Conservation (phyloP, 2,888 invertebrate genomes). For the Marronus borbonicus region DNA sequence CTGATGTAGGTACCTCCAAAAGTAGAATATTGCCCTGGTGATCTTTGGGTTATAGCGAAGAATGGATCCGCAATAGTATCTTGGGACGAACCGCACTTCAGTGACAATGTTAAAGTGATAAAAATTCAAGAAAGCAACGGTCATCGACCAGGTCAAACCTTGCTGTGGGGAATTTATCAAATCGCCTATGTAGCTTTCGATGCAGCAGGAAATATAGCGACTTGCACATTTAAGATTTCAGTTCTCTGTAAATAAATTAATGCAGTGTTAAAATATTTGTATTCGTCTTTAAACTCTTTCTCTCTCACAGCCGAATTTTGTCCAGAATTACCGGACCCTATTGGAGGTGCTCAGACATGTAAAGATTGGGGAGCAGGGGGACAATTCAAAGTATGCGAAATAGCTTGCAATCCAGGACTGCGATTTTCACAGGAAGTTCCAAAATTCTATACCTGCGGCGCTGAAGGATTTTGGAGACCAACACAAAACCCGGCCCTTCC, state of each 20-base stretch:
- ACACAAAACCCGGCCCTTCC: constrained; percentile 85
- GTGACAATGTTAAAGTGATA: constrained; percentile 88
- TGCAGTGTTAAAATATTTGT: background rate
- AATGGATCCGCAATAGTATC: constrained; percentile 92
- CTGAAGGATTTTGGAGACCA: constrained; percentile 98
- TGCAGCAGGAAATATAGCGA: constrained; percentile 91
- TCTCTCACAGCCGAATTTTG: constrained; percentile 86
- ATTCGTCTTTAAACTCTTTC: constrained; percentile 54
- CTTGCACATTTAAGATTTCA: constrained; percentile 93
- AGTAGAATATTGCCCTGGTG: constrained; percentile 93
- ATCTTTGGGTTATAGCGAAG: constrained; percentile 93
- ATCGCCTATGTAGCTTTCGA: constrained; percentile 96
- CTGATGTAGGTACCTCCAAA: constrained; percentile 79
- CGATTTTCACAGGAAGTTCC: constrained; percentile 95
- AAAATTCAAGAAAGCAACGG: constrained; percentile 88
- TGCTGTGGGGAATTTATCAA: constrained; percentile 93
- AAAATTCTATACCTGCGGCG: constrained; percentile 97
- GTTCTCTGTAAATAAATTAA: constrained; percentile 80
- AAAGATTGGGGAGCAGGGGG: constrained; percentile 98
- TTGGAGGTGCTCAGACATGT: constrained; percentile 92
- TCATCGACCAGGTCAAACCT: constrained; percentile 88
- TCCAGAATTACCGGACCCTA: constrained; percentile 88
- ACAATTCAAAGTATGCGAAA: constrained; percentile 96
- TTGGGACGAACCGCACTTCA: constrained; percentile 94
- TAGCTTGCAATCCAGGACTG: constrained; percentile 87